These are phyloP conservation scores for Neomorphus geoffroyi DNA, from an alignment of 2,797 vertebrate species.

Conservation along the genomic window DNA sequence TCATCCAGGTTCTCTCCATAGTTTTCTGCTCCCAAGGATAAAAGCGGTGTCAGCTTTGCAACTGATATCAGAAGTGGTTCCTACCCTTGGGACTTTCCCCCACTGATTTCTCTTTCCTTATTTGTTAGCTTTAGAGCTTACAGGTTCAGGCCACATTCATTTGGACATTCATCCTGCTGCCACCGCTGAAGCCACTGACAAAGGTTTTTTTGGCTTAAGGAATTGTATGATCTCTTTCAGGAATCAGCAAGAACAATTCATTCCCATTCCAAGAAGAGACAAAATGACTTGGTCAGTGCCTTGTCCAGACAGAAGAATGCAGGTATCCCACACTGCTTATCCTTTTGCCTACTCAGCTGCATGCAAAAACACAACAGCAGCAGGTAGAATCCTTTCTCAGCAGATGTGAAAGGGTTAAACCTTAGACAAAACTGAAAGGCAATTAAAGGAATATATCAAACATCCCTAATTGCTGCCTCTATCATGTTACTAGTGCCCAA, in stretches of 20 bases:
- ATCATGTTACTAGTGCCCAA: constrained; percentile 45
- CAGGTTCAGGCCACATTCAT: background rate
- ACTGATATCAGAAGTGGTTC: background rate
- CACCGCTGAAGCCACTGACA: background rate
- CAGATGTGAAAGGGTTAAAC: constrained; percentile 18
- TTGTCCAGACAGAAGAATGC: background rate
- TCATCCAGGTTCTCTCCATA: background rate
- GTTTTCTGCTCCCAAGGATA: background rate
- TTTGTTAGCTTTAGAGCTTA: background rate
- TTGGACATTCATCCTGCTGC: background rate
- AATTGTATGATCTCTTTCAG: background rate
- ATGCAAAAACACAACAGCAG: background rate
- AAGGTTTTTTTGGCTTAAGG: background rate
- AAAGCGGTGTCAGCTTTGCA: background rate
- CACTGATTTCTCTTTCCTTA: background rate
- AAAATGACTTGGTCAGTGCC: background rate
- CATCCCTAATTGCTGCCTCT: background rate
- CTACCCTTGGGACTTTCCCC: background rate
- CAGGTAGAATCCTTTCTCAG: background rate
- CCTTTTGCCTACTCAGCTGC: background rate
- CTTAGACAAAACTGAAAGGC: background rate
- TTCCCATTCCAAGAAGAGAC: background rate
- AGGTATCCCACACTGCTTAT: background rate
- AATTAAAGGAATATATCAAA: constrained; percentile 10
- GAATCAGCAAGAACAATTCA: background rate